Evolutionary conservation across 2,113 vertebrate species (phyloP).

Genomic region (Crypturellus undulatus): DNA sequence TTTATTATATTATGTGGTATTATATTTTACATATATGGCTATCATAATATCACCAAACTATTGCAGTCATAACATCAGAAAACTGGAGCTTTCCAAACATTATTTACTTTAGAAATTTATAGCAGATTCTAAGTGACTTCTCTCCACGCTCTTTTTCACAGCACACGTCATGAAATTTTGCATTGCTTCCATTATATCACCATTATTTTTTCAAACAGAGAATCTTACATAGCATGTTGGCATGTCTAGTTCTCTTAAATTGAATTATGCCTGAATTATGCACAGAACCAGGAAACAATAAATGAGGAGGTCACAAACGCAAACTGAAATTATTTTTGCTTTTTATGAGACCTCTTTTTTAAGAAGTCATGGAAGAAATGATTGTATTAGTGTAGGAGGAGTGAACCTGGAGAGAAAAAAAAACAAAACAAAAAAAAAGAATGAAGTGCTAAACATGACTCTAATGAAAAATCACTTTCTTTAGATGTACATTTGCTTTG

Average conservation of each 20-base stretch:
- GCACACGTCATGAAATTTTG: background rate
- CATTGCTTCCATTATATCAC: background rate
- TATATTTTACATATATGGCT: background rate
- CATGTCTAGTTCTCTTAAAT: background rate
- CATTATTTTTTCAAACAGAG: background rate
- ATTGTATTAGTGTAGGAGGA: background rate
- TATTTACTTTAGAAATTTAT: background rate
- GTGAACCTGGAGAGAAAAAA: background rate
- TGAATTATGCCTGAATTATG: background rate
- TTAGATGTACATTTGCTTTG: slow-evolving; percentile 59
- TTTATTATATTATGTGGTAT: background rate
- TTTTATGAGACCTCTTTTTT: background rate
- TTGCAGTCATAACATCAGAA: background rate
- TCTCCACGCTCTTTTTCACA: background rate
- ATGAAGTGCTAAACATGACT: background rate
- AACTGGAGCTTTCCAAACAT: background rate
- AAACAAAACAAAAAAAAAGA: background rate
- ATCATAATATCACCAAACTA: background rate
- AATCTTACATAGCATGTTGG: background rate
- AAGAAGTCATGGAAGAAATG: background rate
- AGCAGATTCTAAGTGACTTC: background rate
- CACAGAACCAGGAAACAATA: background rate
- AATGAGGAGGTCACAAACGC: background rate
- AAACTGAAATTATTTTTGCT: background rate
- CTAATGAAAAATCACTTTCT: slow-evolving; percentile 54